phyloP scores from a whole-genome alignment of 2,797 vertebrate species.

The Anas flavirostris region DNA sequence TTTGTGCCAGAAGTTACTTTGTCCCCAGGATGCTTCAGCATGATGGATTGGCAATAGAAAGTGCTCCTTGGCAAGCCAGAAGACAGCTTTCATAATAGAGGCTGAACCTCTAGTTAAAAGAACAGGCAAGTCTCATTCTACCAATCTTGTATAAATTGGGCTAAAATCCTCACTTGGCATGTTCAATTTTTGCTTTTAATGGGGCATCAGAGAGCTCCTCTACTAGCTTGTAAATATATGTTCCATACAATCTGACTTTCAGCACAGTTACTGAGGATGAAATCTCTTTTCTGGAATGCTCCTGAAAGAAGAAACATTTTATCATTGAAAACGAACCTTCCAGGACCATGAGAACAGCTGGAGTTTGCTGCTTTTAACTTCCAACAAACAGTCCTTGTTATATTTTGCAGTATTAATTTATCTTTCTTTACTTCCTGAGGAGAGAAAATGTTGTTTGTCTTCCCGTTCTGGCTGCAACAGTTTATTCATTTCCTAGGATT shows the following conservation, averaged over 20 bases:
- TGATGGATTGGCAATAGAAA: background rate
- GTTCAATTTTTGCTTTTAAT: background rate
- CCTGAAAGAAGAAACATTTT: background rate
- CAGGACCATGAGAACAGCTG: background rate
- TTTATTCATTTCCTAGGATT: conserved; percentile 17
- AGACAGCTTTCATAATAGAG: background rate
- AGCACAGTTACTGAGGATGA: background rate
- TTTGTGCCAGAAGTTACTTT: background rate
- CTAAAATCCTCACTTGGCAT: background rate
- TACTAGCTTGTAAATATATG: background rate
- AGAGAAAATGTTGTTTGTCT: background rate
- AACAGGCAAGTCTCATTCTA: background rate
- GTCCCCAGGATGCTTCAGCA: background rate
- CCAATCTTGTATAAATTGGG: background rate
- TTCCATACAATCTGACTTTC: background rate
- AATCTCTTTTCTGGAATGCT: background rate
- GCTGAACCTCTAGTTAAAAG: background rate
- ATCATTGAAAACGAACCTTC: background rate
- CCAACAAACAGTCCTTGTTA: background rate
- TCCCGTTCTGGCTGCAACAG: background rate
- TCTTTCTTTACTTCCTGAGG: background rate
- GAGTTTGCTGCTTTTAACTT: conserved; percentile 13
- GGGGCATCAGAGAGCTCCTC: background rate
- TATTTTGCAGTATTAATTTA: background rate
- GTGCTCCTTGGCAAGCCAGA: background rate